Evolutionary conservation across 1,140 invertebrate genomes (phyloP).

Genomic region (silkworm (Bombyx mori)): ASM3026992v2 NC_085107.1:9836501-9837000

Average conservation of each 20-base stretch:
- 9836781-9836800: constrained; percentile 67
- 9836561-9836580: constrained; percentile 52
- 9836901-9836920: constrained; percentile 66
- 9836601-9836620: constrained; percentile 67
- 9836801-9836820: constrained; percentile 85
- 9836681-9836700: constrained; percentile 76
- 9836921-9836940: constrained; percentile 56
- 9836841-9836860: constrained; percentile 87
- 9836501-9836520: constrained; percentile 67
- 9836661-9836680: constrained; percentile 77
- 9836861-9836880: constrained; percentile 86
- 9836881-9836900: constrained; percentile 71
- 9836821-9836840: constrained; percentile 89
- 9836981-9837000: constrained; percentile 59
- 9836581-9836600: constrained; percentile 47
- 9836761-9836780: constrained; percentile 60
- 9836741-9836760: constrained; percentile 72
- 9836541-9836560: constrained; percentile 53
- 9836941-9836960: constrained; percentile 68
- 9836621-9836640: constrained; percentile 78
- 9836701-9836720: constrained; percentile 85
- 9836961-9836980: constrained; percentile 64
- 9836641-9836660: constrained; percentile 85
- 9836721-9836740: constrained; percentile 89
- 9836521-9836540: constrained; percentile 56